phyloP scores from a whole-genome alignment of 2,888 invertebrate genomes.

The Erebia aethiops region DNA sequence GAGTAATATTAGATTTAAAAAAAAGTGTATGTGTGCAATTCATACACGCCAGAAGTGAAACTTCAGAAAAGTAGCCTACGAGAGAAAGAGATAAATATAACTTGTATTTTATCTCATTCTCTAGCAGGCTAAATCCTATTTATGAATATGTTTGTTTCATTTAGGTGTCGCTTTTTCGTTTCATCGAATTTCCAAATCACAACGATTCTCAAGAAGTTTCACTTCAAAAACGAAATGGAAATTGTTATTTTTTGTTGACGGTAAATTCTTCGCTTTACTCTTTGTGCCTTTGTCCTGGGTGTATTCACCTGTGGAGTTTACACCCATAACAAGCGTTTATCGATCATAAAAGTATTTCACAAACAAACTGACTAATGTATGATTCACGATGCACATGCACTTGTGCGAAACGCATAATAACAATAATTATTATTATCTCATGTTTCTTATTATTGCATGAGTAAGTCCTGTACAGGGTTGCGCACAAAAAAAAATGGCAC shows the following conservation, averaged over 20 bases:
- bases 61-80: too few relatives aligned
- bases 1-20: too few relatives aligned
- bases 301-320: conserved; percentile 51
- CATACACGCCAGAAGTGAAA: too few relatives aligned
- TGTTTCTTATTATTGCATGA: conserved; percentile 32
- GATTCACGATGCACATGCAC: conserved; percentile 54
- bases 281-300: conserved; percentile 39
- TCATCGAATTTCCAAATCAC: too few relatives aligned
- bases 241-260: conserved; percentile 3
- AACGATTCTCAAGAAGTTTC: too few relatives aligned
- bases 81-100: too few relatives aligned
- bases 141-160: too few relatives aligned
- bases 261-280: conserved; percentile 13
- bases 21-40: too few relatives aligned
- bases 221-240: too few relatives aligned
- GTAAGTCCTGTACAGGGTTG: conserved; percentile 15
- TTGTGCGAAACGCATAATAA: conserved; percentile 24
- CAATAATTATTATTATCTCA: conserved; percentile 30
- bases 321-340: conserved; percentile 47
- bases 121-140: too few relatives aligned
- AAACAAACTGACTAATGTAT: conserved; percentile 61
- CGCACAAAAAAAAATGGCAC: not conserved
- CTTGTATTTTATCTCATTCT: too few relatives aligned
- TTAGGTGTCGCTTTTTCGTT: too few relatives aligned
- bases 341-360: conserved; percentile 58